Conservation (phyloP, 2,888 invertebrate genomes). For the Caradrina clavipalpis region DNA sequence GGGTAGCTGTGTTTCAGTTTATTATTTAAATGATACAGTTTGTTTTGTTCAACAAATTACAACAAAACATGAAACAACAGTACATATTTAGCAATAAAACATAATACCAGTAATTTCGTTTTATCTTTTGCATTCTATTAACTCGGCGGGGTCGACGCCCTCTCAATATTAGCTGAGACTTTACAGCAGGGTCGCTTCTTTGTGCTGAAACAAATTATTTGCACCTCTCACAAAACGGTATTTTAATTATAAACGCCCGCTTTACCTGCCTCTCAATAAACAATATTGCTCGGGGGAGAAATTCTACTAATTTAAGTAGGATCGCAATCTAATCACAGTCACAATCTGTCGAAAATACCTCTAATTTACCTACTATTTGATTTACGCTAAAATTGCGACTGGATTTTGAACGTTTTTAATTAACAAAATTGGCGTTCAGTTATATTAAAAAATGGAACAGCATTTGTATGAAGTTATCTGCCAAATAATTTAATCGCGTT, state of each 20-base stretch:
- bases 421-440: too few species aligned
- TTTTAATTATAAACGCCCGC: conserved; percentile 9
- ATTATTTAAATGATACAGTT: conserved; percentile 13
- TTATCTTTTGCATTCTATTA: conserved; percentile 23
- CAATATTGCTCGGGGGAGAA: too few species aligned
- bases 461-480: too few species aligned
- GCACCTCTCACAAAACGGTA: conserved; percentile 12
- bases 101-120: neutral
- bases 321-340: too few species aligned
- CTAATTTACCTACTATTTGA: too few species aligned
- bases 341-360: too few species aligned
- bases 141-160: conserved; percentile 12
- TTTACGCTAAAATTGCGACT: too few species aligned
- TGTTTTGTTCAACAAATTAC: neutral
- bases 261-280: too few species aligned
- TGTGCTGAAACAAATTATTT: conserved; percentile 20
- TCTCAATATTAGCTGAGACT: neutral
- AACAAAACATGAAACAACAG: conserved; percentile 1
- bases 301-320: too few species aligned
- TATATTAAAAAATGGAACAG: too few species aligned
- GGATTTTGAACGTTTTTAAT: too few species aligned
- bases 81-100: conserved; percentile 8
- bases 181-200: conserved; percentile 10
- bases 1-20: neutral
- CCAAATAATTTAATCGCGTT: too few species aligned